Percentiles rank a stretch among this genome's conserved stretches.
Evolutionary conservation across 2,797 vertebrate species (phyloP).

Genomic region (Pogoniulus pusillus): DNA sequence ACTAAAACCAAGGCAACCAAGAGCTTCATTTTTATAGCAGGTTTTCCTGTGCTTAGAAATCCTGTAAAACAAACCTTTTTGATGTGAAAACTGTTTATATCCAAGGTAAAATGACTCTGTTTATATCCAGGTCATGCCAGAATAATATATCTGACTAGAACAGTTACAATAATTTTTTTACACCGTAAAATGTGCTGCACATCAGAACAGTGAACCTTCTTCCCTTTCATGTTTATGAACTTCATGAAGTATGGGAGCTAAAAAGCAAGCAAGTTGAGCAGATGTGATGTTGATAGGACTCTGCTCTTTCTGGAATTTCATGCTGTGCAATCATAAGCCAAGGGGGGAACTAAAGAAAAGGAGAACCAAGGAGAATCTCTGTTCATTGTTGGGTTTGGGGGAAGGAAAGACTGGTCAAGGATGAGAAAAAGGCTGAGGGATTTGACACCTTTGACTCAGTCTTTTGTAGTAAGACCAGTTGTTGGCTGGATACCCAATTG

Average conservation of each 20-base stretch:
- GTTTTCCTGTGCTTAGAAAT: neutral
- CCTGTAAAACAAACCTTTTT: neutral
- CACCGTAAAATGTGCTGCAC: neutral
- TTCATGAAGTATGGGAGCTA: neutral
- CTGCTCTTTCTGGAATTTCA: neutral
- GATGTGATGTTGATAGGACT: conserved; percentile 43
- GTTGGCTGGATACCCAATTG: no score
- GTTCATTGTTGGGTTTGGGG: no score
- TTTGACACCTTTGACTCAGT: no score
- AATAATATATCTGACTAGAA: neutral
- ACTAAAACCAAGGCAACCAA: neutral
- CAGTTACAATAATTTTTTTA: neutral
- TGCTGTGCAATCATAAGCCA: neutral
- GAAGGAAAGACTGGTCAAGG: no score
- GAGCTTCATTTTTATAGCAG: neutral
- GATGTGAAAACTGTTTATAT: neutral
- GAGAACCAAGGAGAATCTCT: no score
- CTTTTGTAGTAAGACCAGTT: no score
- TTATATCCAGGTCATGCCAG: conserved; percentile 14
- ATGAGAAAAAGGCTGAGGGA: no score
- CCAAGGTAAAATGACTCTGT: neutral
- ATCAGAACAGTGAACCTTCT: neutral
- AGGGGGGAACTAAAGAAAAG: neutral
- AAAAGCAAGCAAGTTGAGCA: conserved; percentile 25
- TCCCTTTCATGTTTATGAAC: conserved; percentile 37